Percentiles rank a stretch among this genome's conserved stretches.
Evolutionary conservation across 2,113 vertebrate genomes (phyloP).

Genomic region (Callipepla californica): DNA sequence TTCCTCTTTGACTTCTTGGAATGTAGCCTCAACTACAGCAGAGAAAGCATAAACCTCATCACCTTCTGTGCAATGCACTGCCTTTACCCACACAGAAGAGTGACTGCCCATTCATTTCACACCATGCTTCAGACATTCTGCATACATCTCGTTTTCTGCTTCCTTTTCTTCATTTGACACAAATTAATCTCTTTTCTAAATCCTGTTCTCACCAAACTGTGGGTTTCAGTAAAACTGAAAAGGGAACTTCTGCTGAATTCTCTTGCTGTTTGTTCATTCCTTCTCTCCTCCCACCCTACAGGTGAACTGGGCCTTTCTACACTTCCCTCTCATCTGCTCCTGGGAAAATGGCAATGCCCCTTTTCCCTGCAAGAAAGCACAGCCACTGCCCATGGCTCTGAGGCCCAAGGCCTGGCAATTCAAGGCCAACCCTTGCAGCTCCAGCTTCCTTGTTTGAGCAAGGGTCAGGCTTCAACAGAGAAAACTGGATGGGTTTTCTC

Average conservation of each 20-base stretch:
- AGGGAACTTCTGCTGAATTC: not conserved
- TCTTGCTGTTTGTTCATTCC: not conserved
- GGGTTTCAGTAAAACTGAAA: not conserved
- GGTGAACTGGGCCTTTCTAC: not conserved
- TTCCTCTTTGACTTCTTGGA: not conserved
- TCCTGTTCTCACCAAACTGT: not conserved
- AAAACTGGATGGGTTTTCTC: not conserved
- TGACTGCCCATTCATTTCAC: not conserved
- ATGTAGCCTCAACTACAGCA: not conserved
- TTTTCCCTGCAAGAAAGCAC: not conserved
- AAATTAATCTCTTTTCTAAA: not conserved
- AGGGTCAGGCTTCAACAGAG: not conserved
- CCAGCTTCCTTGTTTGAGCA: not conserved
- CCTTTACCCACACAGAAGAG: not conserved
- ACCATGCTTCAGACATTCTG: not conserved
- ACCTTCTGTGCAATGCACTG: not conserved
- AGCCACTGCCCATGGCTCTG: not conserved
- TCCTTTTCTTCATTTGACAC: not conserved
- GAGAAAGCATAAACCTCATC: not conserved
- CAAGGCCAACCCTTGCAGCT: not conserved
- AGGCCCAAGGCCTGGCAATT: too few relatives aligned
- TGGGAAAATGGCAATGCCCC: not conserved
- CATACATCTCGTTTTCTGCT: not conserved
- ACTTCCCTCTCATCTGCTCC: not conserved
- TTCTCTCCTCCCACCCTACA: slow-evolving; percentile 40